Evolutionary conservation across 2,888 invertebrate genomes (phyloP), one percentile per base, ranked within the genome.

Genomic region (Thysanoteuthis rhombus): DNA sequence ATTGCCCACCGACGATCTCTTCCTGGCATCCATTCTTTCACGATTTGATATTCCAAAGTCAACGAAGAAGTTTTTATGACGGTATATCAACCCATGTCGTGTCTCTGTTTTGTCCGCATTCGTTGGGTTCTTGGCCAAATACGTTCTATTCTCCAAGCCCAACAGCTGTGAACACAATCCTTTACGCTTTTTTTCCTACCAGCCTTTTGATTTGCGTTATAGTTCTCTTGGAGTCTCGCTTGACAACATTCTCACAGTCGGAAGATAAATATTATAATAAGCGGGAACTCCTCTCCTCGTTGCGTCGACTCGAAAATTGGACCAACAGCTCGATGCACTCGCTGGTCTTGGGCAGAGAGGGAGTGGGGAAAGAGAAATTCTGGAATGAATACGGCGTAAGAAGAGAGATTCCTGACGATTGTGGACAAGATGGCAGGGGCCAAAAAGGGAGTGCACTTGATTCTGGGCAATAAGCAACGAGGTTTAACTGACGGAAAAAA

Each of bases 101-200:
- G 58, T 6, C 16, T 52, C 58, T 12, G 58, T 58, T 32, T 58
- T 6, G 32, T 58, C 58, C 32, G 28, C 75, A n/a, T n/a, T n/a
- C n/a, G 1, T 75, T n/a, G 32, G 5, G 8, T 75, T 75, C 10
- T 75, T 75, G 32, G n/a, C 32, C 32, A 75, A 75, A 75, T 75
- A 75, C 32, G 8, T 16, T 75, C 75, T 10, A 6, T 75, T 75
- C 75, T 75, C 75, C 75, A 32, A 75, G 75, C 75, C 75, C 10
- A 75, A 75, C 75, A 75, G 75, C 75, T 75, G 75, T 75, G 75
- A 75, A 75, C 75, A 75, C n/a, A 75, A 75, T 75, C 75, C 75
- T 75, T 75, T 75, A 75, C 75, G n/a, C 8, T 75, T 75, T 75
- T n/a, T 75, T n/a, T 75, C 75, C n/a, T n/a, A 10, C n/a, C 75